phyloP scores from a whole-genome alignment of 2,797 vertebrate species.

The Microctenopoma stevenorrisi region DNA sequence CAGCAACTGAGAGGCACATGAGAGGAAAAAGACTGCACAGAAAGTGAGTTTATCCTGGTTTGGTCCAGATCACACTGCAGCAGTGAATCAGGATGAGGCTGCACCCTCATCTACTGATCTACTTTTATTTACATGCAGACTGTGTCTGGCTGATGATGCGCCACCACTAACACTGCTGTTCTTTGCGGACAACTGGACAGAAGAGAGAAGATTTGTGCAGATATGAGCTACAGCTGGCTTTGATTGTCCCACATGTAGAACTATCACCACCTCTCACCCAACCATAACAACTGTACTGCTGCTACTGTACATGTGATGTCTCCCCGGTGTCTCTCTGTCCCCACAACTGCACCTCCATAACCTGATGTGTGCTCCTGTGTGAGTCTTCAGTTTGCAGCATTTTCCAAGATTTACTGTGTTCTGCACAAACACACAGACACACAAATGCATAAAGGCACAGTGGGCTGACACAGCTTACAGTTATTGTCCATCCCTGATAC shows the following conservation, averaged over 20 bases:
- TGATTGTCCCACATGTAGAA: neutral
- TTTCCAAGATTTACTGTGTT: slow-evolving; percentile 59
- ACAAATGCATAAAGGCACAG: slow-evolving; percentile 17
- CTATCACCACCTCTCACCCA: neutral
- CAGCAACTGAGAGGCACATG: neutral
- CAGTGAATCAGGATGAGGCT: neutral
- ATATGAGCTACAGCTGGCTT: neutral
- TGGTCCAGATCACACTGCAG: slow-evolving; percentile 3
- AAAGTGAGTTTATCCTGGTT: neutral
- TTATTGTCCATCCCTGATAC: slow-evolving; percentile 17
- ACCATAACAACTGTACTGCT: neutral
- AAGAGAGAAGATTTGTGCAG: neutral
- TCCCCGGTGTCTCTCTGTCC: slow-evolving; percentile 24
- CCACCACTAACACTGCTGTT: neutral
- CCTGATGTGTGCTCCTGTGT: slow-evolving; percentile 28
- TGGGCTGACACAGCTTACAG: slow-evolving; percentile 14
- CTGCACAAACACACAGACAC: neutral
- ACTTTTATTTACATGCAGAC: neutral
- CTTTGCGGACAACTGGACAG: neutral
- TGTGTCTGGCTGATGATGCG: neutral
- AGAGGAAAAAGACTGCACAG: slow-evolving; percentile 2
- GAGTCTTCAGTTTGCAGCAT: slow-evolving; percentile 30
- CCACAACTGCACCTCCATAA: slow-evolving; percentile 8
- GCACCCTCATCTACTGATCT: neutral
- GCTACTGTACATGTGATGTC: slow-evolving; percentile 9